Base-by-base conservation (phyloP, 35 echinoderm and acorn worm species). In the Lytechinus pictus region DNA sequence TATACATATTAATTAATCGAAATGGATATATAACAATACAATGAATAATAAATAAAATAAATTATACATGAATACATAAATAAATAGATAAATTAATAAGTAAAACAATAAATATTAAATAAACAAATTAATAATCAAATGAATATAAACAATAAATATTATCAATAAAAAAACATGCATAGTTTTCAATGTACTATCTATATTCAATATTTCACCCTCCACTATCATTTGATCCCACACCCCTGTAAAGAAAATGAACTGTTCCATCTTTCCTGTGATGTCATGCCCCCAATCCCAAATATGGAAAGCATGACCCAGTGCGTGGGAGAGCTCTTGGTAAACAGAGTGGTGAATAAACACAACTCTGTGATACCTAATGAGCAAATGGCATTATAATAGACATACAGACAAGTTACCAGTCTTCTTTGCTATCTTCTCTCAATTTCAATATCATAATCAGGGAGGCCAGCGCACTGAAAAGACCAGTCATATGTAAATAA, bases 301-400 rank as follows among this genome's bases (percentile, higher is more conserved):
- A 93, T 57, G 91, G 91, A 54, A 54, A 19, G 9, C 24, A 54
- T 93, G 91, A 93, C 91, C 91, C 16, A 54, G 24, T 93, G 91
- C 53, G 54, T 93, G 91, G 53, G 91, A 89, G 87, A 93, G 91
- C 28, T 29, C 53, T 93, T 27, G 4, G 52, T 93, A 57, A 12
- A 93, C 91, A 93, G 91, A 93, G 52, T 93, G 91, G 91, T 93
- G 24, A 56, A 29, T 27, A 54, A 9, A 27, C 52, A 24, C 54
- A 11, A 28, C 53, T 54, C 10, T 27, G 2, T 54, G 27, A 53
- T 53, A 13, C n/a, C 57, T 27, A 13, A 93, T 4, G 53, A 27
- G 52, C 51, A 53, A 16, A 89, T 6, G 29, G 91, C 24, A 54
- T 14, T 10, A 3, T 53, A 27, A 27, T 10, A 93, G 33, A 44